phyloP scores from a whole-genome alignment of 2,113 vertebrate genomes.

The Istiophorus platypterus region DNA sequence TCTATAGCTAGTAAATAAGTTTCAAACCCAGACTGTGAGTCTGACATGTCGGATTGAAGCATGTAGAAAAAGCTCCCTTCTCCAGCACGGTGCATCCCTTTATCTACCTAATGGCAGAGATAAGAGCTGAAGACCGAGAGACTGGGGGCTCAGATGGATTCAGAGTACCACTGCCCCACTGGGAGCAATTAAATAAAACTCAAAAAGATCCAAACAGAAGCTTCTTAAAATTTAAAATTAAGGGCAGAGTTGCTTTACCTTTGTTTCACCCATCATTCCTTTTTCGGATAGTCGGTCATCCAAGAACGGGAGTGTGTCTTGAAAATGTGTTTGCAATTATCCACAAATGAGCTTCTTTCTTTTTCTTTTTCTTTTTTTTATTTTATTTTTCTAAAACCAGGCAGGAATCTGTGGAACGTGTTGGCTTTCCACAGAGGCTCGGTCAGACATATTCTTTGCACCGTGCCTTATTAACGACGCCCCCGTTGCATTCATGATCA shows the following conservation, averaged over 20 bases:
- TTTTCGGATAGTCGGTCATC: constrained; percentile 33
- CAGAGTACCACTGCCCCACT: neutral
- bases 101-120: constrained; percentile 22
- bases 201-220: constrained; percentile 11
- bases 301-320: constrained; percentile 35
- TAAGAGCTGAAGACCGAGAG: constrained; percentile 4
- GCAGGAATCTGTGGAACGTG: constrained; percentile 75
- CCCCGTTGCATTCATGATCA: constrained; percentile 32
- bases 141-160: constrained; percentile 8
- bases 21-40: neutral
- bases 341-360: constrained; percentile 58
- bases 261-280: constrained; percentile 27
- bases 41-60: constrained; percentile 30
- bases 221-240: constrained; percentile 8
- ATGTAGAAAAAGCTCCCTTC: too few relatives aligned
- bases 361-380: constrained; percentile 33
- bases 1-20: constrained; percentile 42
- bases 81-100: constrained; percentile 29
- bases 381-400: constrained; percentile 33
- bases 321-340: constrained; percentile 79
- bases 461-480: constrained; percentile 45
- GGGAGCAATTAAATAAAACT: constrained; percentile 27
- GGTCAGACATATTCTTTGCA: constrained; percentile 48
- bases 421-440: constrained; percentile 47
- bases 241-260: constrained; percentile 28